A percentile compares a stretch with the other conserved stretches of the same genome.
Evolutionary conservation across 2,113 vertebrate genomes (phyloP).

Genomic region (Lichenostomus cassidix): DNA sequence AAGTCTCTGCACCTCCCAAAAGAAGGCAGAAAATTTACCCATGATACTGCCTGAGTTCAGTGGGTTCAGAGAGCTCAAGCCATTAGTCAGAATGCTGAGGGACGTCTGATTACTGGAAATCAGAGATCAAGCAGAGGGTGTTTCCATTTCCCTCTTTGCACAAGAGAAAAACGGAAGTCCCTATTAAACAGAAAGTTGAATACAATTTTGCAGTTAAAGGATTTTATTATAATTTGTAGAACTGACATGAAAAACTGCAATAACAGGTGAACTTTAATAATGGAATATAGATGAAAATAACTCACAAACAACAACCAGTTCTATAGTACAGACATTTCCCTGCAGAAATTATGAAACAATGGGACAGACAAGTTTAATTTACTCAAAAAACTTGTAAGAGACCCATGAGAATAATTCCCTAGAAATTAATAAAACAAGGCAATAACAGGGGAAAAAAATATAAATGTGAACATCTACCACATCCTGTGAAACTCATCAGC

Average conservation of each 20-base stretch:
- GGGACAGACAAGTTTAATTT: neutral
- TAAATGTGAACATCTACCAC: neutral
- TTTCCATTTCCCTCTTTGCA: neutral
- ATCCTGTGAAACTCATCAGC: neutral
- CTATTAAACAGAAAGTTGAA: neutral
- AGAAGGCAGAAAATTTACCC: neutral
- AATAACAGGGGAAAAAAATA: accelerated
- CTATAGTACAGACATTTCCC: neutral
- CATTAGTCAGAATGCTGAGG: neutral
- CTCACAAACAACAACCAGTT: neutral
- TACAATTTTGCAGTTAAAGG: neutral
- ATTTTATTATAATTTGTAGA: neutral
- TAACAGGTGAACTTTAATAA: neutral
- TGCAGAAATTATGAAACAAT: neutral
- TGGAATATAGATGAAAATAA: neutral
- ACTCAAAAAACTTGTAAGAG: neutral
- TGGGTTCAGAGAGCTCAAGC: neutral
- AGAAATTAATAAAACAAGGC: neutral
- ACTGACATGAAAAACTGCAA: neutral
- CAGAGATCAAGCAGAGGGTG: neutral
- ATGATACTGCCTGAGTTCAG: neutral
- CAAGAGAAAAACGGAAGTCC: neutral
- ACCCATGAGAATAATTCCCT: neutral
- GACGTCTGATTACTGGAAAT: neutral
- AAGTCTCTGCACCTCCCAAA: neutral